Evolutionary conservation across 2,888 invertebrate species (phyloP), one percentile per base, ranked within the genome.

Genomic region (Melieria picta): DNA sequence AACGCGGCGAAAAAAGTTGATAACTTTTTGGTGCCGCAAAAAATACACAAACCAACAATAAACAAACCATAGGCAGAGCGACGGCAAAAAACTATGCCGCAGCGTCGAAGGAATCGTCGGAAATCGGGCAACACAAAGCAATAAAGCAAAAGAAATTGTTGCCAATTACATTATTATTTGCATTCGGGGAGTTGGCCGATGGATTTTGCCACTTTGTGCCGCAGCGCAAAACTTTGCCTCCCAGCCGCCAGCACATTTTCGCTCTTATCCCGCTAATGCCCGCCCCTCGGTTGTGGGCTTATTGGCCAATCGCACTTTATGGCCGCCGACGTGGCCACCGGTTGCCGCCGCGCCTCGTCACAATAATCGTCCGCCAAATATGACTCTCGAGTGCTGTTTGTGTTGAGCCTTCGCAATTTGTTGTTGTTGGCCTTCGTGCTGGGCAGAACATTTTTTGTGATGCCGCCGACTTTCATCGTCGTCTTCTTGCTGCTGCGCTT

Each of bases 111-210:
- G 30, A 30, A 30, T 30, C 30, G 30, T 2, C 30, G 1, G 30
- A 30, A 30, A 30, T 30, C 30, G 30, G 50, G 7, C 48, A n/a
- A 45, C 68, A 56, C 68, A 50, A 68, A 46, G 30, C 47, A 56
- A 57, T 58, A 64, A 64, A 64, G 48, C 43, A 60, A 71, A 71
- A 71, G 55, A 65, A 71, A 65, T 60, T 65, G 65, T 71, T 68
- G 71, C 60, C 71, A 73, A 73, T 73, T 73, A 71, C 73, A 56
- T 60, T 71, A 73, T 73, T 73, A 73, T 73, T 73, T 73, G 73
- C 73, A 73, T 73, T 73, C 62, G 71, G 73, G 73, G 71, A 73
- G 64, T 73, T 71, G 60, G 65, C 50, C 65, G 48, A 45, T 46
- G 10, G 13, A 3, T 48, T 30, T 45, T 50, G 47, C n/a, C 48